phyloP scores from a whole-genome alignment of 2,797 vertebrate species.

The Lepus townsendii region DNA sequence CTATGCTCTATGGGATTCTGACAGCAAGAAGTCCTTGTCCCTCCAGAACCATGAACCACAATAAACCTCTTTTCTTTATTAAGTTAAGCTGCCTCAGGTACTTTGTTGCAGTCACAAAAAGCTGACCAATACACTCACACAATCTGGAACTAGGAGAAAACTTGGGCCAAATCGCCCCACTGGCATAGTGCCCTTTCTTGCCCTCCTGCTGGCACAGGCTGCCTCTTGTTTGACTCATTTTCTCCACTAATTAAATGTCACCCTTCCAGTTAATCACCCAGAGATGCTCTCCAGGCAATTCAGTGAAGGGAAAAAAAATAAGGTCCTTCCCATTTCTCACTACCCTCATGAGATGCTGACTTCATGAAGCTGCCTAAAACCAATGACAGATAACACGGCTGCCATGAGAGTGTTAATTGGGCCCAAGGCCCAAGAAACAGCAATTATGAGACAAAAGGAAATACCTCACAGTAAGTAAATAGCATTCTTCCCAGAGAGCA shows the following conservation, averaged over 20 bases:
- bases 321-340: conserved; percentile 36
- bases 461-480: background rate
- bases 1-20: no score
- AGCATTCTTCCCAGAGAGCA: background rate
- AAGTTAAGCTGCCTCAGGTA: no score
- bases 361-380: conserved; percentile 27
- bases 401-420: conserved; percentile 36
- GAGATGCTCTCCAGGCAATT: conserved; percentile 62
- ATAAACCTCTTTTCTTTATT: no score
- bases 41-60: no score
- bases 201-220: background rate
- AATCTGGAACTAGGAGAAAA: background rate
- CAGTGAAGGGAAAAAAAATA: conserved; percentile 11
- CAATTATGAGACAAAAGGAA: conserved; percentile 21
- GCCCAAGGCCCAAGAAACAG: background rate
- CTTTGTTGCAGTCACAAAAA: no score
- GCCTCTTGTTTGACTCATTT: conserved; percentile 9
- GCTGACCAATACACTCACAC: background rate
- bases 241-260: conserved; percentile 78
- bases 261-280: conserved; percentile 57
- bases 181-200: background rate
- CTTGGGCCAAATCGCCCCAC: background rate
- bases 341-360: background rate
- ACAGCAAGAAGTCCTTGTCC: no score
- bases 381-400: conserved; percentile 54